These are phyloP conservation scores for Platysternon megacephalum DNA, from an alignment of 2,113 vertebrate species.

Conservation along the genomic window DNA sequence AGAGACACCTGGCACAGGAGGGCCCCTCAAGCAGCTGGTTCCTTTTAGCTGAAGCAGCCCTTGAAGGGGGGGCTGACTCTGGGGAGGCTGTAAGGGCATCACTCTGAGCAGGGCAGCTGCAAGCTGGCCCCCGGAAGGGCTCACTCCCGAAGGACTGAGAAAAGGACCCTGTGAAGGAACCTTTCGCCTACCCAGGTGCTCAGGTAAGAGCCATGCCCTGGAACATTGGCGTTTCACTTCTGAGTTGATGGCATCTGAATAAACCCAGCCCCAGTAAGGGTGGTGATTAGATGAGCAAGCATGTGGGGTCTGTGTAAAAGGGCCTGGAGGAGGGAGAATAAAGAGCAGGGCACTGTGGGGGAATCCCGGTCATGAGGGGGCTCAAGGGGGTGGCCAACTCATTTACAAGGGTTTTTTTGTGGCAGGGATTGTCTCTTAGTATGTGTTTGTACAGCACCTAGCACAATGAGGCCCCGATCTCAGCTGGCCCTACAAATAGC, in stretches of 20 bases:
- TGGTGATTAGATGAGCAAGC: background rate
- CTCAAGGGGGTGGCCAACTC: no score
- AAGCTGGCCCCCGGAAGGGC: no score
- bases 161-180: background rate
- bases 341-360: background rate
- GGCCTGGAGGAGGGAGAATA: no score
- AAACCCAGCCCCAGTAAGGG: background rate
- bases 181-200: background rate
- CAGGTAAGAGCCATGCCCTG: background rate
- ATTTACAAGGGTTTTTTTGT: background rate
- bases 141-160: background rate
- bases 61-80: background rate
- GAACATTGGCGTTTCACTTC: background rate
- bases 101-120: background rate
- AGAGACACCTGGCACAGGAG: background rate
- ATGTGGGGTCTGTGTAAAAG: background rate
- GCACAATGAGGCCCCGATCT: background rate
- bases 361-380: background rate
- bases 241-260: background rate
- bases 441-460: background rate
- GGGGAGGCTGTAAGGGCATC: background rate
- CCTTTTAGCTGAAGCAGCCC: background rate
- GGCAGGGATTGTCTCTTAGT: background rate
- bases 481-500: background rate
- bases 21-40: background rate